A percentile compares a stretch with the other conserved stretches of the same genome.
phyloP scores from a whole-genome alignment of 2,113 vertebrate genomes.

The Fregata magnificens region DNA sequence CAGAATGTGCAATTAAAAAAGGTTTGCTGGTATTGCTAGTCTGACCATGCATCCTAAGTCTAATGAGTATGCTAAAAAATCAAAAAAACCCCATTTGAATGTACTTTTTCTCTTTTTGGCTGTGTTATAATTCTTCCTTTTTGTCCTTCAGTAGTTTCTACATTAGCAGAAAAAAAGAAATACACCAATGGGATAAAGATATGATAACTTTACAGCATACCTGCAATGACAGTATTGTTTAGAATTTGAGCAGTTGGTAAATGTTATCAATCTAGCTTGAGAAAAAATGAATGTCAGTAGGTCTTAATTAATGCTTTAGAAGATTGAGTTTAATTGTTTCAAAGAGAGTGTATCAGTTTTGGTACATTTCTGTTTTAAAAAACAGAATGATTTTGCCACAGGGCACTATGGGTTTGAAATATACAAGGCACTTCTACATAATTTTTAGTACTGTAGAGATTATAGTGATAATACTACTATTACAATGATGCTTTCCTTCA shows the following conservation, averaged over 20 bases:
- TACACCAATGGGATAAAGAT: not conserved
- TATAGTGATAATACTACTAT: not conserved
- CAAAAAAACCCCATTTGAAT: not conserved
- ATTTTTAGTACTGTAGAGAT: not conserved
- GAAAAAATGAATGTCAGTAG: not conserved
- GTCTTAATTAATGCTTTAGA: not conserved
- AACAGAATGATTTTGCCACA: not conserved
- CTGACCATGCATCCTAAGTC: conserved; percentile 39
- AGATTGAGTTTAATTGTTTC: not conserved
- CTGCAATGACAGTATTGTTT: not conserved
- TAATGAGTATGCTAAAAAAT: conserved; percentile 50
- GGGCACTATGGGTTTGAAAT: not conserved
- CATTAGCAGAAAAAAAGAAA: not conserved
- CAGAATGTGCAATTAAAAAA: conserved; percentile 67
- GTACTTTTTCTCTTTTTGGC: not conserved
- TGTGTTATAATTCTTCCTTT: not conserved
- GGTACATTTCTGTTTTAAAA: conserved; percentile 1
- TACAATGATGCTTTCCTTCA: not conserved
- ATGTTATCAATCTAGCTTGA: not conserved
- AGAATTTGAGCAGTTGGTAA: not conserved
- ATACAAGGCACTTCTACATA: not conserved
- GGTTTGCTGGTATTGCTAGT: conserved; percentile 17
- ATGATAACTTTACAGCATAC: not conserved
- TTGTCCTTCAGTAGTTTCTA: conserved; percentile 33
- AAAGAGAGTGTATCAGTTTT: not conserved